A percentile compares a stretch with the other conserved stretches of the same genome.
Conservation (phyloP, 2,113 vertebrate species). For the Myotis lucifugus region DNA sequence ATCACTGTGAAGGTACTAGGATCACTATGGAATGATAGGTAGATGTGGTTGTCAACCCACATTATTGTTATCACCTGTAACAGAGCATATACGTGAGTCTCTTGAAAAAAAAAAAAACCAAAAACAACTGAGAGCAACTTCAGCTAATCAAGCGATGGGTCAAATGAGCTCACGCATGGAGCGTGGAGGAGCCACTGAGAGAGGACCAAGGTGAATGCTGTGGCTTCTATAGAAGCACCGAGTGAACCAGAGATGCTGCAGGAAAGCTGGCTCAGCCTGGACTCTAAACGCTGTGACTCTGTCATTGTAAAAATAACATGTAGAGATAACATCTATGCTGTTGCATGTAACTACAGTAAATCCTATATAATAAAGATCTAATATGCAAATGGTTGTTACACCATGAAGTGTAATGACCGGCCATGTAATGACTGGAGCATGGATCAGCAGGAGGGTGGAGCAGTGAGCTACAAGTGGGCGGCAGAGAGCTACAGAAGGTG, state of each 20-base stretch:
- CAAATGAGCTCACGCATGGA: neutral
- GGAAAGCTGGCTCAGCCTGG: too few species aligned
- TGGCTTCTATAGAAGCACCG: fast-evolving
- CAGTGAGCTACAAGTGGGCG: too few species aligned
- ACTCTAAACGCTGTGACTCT: neutral
- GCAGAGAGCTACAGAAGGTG: too few species aligned
- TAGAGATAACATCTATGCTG: neutral
- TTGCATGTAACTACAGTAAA: neutral
- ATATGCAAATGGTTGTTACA: too few species aligned
- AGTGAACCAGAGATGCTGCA: too few species aligned
- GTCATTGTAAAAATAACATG: neutral
- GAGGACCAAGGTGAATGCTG: fast-evolving
- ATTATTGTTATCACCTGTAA: fast-evolving
- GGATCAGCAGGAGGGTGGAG: too few species aligned
- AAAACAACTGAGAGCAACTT: neutral
- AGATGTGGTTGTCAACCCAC: neutral
- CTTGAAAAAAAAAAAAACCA: neutral
- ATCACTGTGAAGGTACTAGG: neutral
- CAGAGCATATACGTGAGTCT: neutral
- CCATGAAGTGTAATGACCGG: too few species aligned
- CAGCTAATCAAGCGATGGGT: neutral
- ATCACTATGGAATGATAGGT: too few species aligned
- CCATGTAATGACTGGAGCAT: too few species aligned
- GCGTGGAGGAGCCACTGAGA: neutral
- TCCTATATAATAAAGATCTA: too few species aligned